Evolutionary conservation across 2,113 vertebrate genomes (phyloP).

Genomic region (Cinclus cinclus): DNA sequence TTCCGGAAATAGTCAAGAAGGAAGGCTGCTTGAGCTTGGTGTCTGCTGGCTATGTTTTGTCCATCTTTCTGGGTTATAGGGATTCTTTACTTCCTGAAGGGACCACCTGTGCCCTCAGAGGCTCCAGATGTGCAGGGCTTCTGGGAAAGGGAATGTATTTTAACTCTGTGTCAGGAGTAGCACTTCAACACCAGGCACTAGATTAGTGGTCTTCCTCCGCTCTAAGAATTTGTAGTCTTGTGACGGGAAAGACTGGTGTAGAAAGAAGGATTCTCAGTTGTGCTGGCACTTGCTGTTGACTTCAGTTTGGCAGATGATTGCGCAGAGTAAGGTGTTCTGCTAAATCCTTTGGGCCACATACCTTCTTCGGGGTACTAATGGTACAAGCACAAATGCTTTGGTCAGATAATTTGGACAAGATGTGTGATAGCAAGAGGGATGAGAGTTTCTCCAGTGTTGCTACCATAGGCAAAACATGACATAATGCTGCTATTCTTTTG

Average conservation of each 20-base stretch:
- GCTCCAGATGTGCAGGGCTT: background rate
- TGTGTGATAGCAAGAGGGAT: background rate
- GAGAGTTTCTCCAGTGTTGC: background rate
- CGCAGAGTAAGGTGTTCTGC: background rate
- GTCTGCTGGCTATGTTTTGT: background rate
- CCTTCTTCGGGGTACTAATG: background rate
- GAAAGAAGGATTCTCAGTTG: background rate
- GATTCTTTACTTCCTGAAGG: background rate
- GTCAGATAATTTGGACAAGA: background rate
- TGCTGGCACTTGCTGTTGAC: background rate
- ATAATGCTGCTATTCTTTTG: background rate
- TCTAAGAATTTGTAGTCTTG: background rate
- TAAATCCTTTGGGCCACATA: background rate
- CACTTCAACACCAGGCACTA: background rate
- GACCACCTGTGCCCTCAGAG: accelerated
- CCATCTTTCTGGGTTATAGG: background rate
- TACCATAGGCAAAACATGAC: background rate
- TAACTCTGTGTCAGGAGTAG: background rate
- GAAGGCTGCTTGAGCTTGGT: background rate
- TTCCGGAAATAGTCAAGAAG: background rate
- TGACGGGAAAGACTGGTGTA: background rate
- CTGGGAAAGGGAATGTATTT: background rate
- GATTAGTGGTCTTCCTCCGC: background rate
- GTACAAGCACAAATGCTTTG: background rate
- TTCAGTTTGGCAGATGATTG: background rate